phyloP scores from a whole-genome alignment of 2,113 vertebrate species.

The Boulengeromyrus knoepffleri region DNA sequence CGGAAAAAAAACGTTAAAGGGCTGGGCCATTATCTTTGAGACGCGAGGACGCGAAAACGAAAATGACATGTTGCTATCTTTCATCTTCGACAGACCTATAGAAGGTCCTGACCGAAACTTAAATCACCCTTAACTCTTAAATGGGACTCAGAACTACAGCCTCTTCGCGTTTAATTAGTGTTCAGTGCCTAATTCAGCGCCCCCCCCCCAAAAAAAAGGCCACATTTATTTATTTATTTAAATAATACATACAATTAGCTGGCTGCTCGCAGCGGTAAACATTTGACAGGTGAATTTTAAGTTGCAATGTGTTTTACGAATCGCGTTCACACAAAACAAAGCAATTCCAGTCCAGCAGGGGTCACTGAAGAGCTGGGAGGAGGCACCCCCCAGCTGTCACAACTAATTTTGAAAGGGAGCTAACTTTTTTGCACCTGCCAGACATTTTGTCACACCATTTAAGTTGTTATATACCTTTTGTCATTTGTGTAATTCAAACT shows the following conservation, averaged over 20 bases:
- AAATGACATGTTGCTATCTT: not conserved
- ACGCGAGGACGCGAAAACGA: not conserved
- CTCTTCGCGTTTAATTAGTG: not conserved
- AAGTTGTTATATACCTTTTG: not conserved
- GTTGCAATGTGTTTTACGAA: not conserved
- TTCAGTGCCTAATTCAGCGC: not conserved
- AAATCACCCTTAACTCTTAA: not conserved
- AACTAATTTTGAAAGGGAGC: not conserved
- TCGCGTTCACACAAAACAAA: not conserved
- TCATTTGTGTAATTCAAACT: not conserved
- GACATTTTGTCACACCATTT: not conserved
- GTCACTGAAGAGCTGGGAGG: constrained; percentile 8
- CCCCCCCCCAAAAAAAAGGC: not conserved
- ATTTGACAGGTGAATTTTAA: not conserved
- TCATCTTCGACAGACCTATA: not conserved
- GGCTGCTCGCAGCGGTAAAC: not conserved
- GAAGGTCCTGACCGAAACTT: not conserved
- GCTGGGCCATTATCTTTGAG: not conserved
- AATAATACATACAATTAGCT: not conserved
- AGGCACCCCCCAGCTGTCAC: not conserved
- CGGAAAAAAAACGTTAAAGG: constrained; percentile 17
- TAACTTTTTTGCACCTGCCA: not conserved
- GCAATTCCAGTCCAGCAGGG: constrained; percentile 4
- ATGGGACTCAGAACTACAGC: not conserved
- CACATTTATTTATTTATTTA: not conserved